A percentile compares a stretch with the other conserved stretches of the same genome.
Conservation (phyloP, 2,113 vertebrate genomes). For the Tyrannus savana region DNA sequence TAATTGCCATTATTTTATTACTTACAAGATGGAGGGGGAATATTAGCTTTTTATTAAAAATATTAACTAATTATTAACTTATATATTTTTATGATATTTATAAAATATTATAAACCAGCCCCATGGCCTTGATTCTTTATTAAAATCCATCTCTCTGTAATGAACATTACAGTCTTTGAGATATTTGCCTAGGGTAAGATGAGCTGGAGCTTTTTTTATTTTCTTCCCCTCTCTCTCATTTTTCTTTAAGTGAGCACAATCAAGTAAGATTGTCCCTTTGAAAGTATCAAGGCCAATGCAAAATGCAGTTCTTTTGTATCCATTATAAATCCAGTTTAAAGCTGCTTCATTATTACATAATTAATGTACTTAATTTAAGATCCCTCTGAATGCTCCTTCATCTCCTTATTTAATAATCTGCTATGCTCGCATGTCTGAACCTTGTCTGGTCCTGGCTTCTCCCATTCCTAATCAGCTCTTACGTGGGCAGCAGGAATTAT, state of each 20-base stretch:
- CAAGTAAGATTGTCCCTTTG: background rate
- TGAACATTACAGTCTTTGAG: background rate
- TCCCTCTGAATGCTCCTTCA: constrained; percentile 37
- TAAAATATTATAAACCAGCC: background rate
- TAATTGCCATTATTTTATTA: background rate
- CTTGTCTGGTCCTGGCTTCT: constrained; percentile 37
- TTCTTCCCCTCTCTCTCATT: background rate
- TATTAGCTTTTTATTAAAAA: background rate
- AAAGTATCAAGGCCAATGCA: background rate
- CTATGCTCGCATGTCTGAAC: constrained; percentile 55
- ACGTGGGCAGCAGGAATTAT: background rate
- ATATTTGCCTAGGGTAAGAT: background rate
- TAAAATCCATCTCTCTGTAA: background rate
- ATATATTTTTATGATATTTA: background rate
- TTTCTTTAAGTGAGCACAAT: background rate
- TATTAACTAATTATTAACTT: background rate
- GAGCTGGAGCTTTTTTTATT: background rate
- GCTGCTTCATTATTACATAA: constrained; percentile 29
- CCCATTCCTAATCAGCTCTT: constrained; percentile 33
- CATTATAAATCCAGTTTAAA: constrained; percentile 20
- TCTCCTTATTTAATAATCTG: constrained; percentile 62
- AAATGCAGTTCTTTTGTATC: constrained; percentile 10
- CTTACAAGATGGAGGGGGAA: background rate
- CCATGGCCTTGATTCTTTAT: background rate
- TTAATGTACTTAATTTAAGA: constrained; percentile 51